phyloP scores from a whole-genome alignment of 2,113 vertebrate species.

The Rhineura floridana region DNA sequence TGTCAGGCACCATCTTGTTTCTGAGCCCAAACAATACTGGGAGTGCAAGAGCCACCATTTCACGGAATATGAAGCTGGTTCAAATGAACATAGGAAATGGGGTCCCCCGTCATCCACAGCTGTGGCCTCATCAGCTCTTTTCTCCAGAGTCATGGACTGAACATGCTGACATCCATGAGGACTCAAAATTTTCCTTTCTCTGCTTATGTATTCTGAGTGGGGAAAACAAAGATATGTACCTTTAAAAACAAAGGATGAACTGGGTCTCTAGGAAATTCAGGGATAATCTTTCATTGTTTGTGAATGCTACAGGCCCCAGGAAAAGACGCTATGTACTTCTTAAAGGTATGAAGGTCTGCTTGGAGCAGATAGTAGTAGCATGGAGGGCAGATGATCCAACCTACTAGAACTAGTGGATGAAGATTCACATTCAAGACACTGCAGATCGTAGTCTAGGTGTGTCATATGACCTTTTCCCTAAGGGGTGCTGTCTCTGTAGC shows the following conservation, averaged over 20 bases:
- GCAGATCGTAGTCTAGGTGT: no score
- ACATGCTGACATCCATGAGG: background rate
- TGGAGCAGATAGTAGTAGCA: background rate
- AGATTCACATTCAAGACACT: background rate
- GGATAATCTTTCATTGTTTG: background rate
- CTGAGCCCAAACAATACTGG: constrained; percentile 10
- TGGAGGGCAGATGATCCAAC: background rate
- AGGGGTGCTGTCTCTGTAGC: background rate
- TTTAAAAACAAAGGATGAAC: background rate
- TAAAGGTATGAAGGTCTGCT: background rate
- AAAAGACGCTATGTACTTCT: background rate
- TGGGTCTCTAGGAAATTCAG: background rate
- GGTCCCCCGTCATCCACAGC: background rate
- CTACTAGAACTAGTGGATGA: background rate
- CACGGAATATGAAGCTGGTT: background rate
- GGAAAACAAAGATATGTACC: background rate
- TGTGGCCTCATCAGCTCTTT: background rate
- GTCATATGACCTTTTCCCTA: background rate
- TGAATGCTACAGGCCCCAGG: background rate
- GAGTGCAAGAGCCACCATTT: constrained; percentile 17
- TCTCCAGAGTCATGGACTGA: background rate
- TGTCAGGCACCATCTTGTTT: background rate
- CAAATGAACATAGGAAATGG: constrained; percentile 17
- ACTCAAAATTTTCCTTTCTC: background rate
- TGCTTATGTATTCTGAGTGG: background rate